Evolutionary conservation across 2,888 invertebrate species (phyloP).

Genomic region (Tachina grossa): DNA sequence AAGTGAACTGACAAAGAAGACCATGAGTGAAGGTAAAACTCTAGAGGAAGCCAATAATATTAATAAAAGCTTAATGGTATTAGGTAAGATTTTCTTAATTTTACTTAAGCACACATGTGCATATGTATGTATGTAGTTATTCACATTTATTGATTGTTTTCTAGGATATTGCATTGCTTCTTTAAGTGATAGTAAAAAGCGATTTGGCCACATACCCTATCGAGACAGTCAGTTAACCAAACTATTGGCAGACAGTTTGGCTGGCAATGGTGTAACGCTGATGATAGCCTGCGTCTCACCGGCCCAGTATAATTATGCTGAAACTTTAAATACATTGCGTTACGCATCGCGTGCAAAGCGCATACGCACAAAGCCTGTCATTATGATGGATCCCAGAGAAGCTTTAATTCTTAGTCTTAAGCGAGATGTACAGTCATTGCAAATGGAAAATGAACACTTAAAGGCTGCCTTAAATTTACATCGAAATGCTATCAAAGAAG

Average conservation of each 20-base stretch:
- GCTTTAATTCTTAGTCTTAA: constrained; percentile 94
- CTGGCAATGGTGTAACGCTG: constrained; percentile 96
- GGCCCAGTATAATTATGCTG: constrained; percentile 91
- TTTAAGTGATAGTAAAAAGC: constrained; percentile 91
- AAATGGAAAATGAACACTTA: constrained; percentile 94
- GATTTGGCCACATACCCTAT: constrained; percentile 94
- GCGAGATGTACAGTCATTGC: constrained; percentile 92
- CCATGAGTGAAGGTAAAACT: constrained; percentile 93
- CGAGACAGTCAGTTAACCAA: constrained; percentile 97
- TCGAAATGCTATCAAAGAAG: constrained; percentile 83
- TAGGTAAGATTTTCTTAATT: constrained; percentile 85
- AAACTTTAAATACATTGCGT: constrained; percentile 94
- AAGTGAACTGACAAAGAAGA: constrained; percentile 98
- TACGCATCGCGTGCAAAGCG: constrained; percentile 96
- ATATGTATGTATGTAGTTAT: no score
- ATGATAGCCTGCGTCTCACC: constrained; percentile 99
- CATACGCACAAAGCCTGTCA: constrained; percentile 95
- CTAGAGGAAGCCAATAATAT: constrained; percentile 97
- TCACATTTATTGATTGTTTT: constrained; percentile 42
- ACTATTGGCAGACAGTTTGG: constrained; percentile 94
- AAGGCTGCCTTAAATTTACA: constrained; percentile 89
- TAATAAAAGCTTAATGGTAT: constrained; percentile 96
- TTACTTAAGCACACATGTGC: no score
- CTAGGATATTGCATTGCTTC: constrained; percentile 97
- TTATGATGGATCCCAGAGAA: constrained; percentile 97